These are phyloP conservation scores for Hermetia illucens DNA, from an alignment of 1,140 invertebrate genomes.

Conservation along the genomic window DNA sequence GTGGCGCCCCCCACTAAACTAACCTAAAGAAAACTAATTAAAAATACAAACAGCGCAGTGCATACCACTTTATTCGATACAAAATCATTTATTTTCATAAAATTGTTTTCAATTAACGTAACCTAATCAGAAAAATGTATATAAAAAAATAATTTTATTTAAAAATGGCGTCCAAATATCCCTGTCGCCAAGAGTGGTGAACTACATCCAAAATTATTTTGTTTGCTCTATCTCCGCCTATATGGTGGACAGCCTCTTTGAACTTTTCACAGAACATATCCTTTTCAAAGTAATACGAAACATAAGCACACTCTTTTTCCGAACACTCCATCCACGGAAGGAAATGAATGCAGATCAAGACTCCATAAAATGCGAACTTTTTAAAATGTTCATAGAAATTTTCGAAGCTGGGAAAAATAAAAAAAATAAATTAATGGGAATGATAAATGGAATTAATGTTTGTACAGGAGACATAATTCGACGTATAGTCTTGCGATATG, in stretches of 20 bases:
- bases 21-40: too few relatives aligned
- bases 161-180: constrained; percentile 24
- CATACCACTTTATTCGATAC: too few relatives aligned
- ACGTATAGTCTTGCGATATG: neutral
- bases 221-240: constrained; percentile 21
- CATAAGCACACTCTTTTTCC: constrained; percentile 13
- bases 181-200: constrained; percentile 18
- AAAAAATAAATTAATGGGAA: neutral
- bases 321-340: constrained; percentile 21
- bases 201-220: constrained; percentile 14
- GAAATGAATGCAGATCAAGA: constrained; percentile 23
- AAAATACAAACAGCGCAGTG: too few relatives aligned
- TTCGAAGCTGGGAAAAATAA: constrained; percentile 12
- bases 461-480: neutral
- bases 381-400: constrained; percentile 19
- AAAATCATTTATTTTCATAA: too few relatives aligned
- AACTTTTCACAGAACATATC: constrained; percentile 20
- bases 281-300: constrained; percentile 19
- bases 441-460: too few relatives aligned
- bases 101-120: too few relatives aligned
- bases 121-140: too few relatives aligned
- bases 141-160: too few relatives aligned
- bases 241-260: constrained; percentile 13
- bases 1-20: too few relatives aligned
- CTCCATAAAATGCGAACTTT: constrained; percentile 23